These are phyloP conservation scores for Lophura swinhoii DNA, from an alignment of 2,797 vertebrate genomes.

Conservation along the genomic window DNA sequence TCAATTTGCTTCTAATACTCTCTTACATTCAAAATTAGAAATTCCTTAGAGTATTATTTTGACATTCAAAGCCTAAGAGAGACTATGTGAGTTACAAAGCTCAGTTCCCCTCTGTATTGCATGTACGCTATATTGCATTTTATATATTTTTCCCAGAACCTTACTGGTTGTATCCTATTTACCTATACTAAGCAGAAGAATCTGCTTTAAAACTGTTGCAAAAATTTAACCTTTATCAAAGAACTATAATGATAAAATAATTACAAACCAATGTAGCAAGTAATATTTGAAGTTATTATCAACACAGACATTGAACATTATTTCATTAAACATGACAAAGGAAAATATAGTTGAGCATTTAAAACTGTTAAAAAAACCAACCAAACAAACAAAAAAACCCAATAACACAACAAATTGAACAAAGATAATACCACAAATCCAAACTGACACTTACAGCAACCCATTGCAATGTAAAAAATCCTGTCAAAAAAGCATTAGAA, in stretches of 20 bases:
- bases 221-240: conserved; percentile 61
- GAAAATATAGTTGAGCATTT: conserved; percentile 55
- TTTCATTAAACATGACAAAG: conserved; percentile 55
- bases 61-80: conserved; percentile 70
- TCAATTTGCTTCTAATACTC: conserved; percentile 68
- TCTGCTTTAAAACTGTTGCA: conserved; percentile 42
- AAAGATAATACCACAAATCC: conserved; percentile 74
- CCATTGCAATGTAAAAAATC: conserved; percentile 68
- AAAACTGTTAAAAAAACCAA: conserved; percentile 21
- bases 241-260: conserved; percentile 65
- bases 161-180: conserved; percentile 37
- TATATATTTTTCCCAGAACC: conserved; percentile 24
- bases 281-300: conserved; percentile 52
- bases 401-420: conserved; percentile 66
- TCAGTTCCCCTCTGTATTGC: conserved; percentile 28
- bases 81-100: conserved; percentile 66
- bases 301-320: conserved; percentile 19
- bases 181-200: conserved; percentile 36
- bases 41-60: conserved; percentile 72
- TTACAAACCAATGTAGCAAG: conserved; percentile 59
- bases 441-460: conserved; percentile 74
- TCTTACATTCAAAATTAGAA: conserved; percentile 71
- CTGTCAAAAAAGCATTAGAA: conserved; percentile 76
- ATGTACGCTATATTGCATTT: conserved; percentile 37
- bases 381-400: no score